These are phyloP conservation scores for Chaetodon trifascialis DNA, from an alignment of 2,113 vertebrate genomes.

Conservation along the genomic window DNA sequence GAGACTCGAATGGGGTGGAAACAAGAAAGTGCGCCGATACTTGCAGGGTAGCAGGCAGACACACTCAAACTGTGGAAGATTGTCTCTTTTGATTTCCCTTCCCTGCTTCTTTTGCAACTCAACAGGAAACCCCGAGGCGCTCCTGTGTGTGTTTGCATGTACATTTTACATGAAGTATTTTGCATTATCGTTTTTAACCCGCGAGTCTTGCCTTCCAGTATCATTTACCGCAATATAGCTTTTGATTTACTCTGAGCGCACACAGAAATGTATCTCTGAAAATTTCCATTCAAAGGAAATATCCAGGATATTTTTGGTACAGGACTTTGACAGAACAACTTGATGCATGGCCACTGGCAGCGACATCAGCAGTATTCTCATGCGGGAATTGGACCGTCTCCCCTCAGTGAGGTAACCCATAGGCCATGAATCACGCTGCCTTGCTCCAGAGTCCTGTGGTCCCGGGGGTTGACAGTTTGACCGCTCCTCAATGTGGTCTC, in stretches of 20 bases:
- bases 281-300: constrained; percentile 64
- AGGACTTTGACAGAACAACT: constrained; percentile 64
- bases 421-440: constrained; percentile 78
- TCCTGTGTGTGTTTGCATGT: constrained; percentile 33
- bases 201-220: constrained; percentile 6
- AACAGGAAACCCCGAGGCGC: constrained; percentile 18
- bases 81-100: constrained; percentile 58
- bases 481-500: constrained; percentile 77
- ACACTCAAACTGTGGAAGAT: constrained; percentile 56
- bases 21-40: constrained; percentile 53
- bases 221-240: constrained; percentile 30
- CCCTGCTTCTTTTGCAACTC: constrained; percentile 46
- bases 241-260: constrained; percentile 23
- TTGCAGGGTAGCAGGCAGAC: constrained; percentile 44
- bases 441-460: constrained; percentile 76
- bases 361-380: constrained; percentile 66
- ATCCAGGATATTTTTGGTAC: constrained; percentile 73
- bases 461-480: constrained; percentile 71
- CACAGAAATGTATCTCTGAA: constrained; percentile 32
- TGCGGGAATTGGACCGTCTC: constrained; percentile 72
- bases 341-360: constrained; percentile 72
- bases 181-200: constrained; percentile 16
- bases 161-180: constrained; percentile 51
- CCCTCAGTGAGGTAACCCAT: constrained; percentile 78
- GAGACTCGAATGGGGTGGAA: constrained; percentile 70